Base-by-base conservation (phyloP, 2,797 vertebrate species). In the Rachycentron canadum region DNA sequence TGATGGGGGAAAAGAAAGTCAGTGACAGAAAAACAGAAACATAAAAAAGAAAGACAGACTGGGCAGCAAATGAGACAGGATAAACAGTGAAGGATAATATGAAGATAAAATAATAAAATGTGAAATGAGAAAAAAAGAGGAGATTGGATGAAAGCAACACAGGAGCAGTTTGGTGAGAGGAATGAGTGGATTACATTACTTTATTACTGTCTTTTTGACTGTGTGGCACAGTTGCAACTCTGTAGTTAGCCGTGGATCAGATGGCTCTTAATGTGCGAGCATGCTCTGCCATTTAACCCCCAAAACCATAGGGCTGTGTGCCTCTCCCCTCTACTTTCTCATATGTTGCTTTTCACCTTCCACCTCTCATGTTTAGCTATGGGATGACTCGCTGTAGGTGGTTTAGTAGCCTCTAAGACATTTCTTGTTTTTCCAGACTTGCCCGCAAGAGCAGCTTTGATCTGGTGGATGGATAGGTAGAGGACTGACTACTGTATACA, bases 261-360 rank as follows among this genome's bases (percentile, higher is more conserved):
- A 90, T 89, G 86, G 86, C 84, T 91, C 84, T 91, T 92, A 94
- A 94, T 92, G 91, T 92, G 92, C 25, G 87, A 95, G 93, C 94
- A 92, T 94, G 93, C 93, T 94, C 87, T 90, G 90, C 84, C 79
- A 61, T 86, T 95, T 93, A 93, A 93, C 92, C 92, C 86, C 63
- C 28, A 4, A 89, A 91, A 89, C 91, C 87, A 83, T 86, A 86
- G 64, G 49, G 52, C 79, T 2, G 26, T n/a, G 75, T 49, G 47
- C 82, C 84, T 85, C 91, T 80, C 88, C 76, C 76, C 73, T 79
- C 76, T 57, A 21, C 74, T 69, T 69, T 80, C 58, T 55, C 50
- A 43, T 28, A 1, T 32, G 62, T 73, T 61, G 58, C 73, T 75
- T 62, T 59, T 75, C 80, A 69, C 62, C 88, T 64, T 86, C 66